Evolutionary conservation across 2,113 vertebrate species (phyloP).

Genomic region (Boleophthalmus pectinirostris): DNA sequence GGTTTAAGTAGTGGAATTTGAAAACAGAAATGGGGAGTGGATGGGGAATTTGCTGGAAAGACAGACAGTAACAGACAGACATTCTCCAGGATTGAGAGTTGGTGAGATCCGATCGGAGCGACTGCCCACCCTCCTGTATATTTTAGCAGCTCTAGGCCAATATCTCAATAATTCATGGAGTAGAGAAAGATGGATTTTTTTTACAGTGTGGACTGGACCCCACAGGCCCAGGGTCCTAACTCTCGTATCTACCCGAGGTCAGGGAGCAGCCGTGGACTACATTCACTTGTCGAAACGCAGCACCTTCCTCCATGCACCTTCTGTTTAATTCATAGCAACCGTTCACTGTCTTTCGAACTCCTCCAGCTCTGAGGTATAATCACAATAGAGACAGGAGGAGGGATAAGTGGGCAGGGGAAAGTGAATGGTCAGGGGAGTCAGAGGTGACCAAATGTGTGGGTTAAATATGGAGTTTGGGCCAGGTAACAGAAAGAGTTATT

Average conservation of each 20-base stretch:
- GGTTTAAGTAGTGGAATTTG: neutral
- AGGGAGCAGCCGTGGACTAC: conserved; percentile 65
- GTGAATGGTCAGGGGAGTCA: conserved; percentile 54
- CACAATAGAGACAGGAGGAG: conserved; percentile 53
- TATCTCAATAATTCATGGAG: conserved; percentile 89
- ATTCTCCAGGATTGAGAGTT: conserved; percentile 42
- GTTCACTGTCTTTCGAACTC: conserved; percentile 32
- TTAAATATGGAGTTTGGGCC: conserved; percentile 57
- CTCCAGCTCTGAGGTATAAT: conserved; percentile 40
- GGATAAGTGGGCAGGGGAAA: conserved; percentile 57
- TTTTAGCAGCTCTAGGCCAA: conserved; percentile 83
- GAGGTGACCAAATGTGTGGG: conserved; percentile 56
- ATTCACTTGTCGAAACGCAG: conserved; percentile 60
- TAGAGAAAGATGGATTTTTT: conserved; percentile 76
- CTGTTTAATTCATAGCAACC: conserved; percentile 71
- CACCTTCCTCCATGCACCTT: conserved; percentile 58
- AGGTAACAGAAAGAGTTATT: conserved; percentile 1
- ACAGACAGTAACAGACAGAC: conserved; percentile 53
- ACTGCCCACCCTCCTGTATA: conserved; percentile 75
- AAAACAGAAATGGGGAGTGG: neutral
- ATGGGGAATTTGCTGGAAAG: conserved; percentile 45
- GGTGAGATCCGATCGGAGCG: conserved; percentile 56
- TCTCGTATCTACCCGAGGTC: conserved; percentile 68
- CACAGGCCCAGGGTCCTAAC: conserved; percentile 69
- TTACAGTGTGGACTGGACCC: conserved; percentile 74